Base-by-base conservation (phyloP, 2,113 vertebrate species). In the Camarhynchus parvulus region DNA sequence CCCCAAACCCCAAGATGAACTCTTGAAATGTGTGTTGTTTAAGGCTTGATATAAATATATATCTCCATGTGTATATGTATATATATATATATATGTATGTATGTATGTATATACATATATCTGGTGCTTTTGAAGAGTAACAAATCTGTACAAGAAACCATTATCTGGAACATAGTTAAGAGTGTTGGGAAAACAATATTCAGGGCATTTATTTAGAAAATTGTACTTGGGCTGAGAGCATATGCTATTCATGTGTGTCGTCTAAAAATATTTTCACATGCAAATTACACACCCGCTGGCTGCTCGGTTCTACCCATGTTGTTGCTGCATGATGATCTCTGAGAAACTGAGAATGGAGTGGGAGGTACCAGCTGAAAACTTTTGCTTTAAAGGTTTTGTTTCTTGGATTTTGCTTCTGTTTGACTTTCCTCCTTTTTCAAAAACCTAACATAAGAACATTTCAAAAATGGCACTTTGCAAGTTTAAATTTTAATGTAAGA, bases 211-310 rank as follows among this genome's bases (percentile, higher is more conserved):
- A 89, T 80, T 89, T 72, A 75, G 61, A 83, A 83, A 83, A 83
- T 21, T 83, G 46, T 76, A 24, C n/a, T 84, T n/a, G 17, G 74
- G 67, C 62, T 77, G 84, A 80, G 84, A 91, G 50, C 84, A 84
- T 91, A 76, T 84, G 74, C 74, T 87, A 30, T 83, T 97, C 83
- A 85, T 94, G 58, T 94, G 87, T 93, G 81, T 95, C 89, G 77
- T 90, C 95, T 83, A 95, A 92, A 95, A 94, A 75, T 95, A 94
- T 85, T 95, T 94, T 73, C 74, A 61, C 77, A 89, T 95, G 91
- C 84, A 95, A 92, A 84, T 94, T 87, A 58, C 53, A 73, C 64
- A 62, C 47, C 44, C 24, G 0, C 80, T 89, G 70, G 58, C 84
- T 94, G 74, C 58, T 79, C 83, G 15, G 52, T 76, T 84, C 74